Evolutionary conservation across 2,797 vertebrate species (phyloP), one percentile per base, ranked within the genome.

Genomic region (Sebastes hubbsi): DNA sequence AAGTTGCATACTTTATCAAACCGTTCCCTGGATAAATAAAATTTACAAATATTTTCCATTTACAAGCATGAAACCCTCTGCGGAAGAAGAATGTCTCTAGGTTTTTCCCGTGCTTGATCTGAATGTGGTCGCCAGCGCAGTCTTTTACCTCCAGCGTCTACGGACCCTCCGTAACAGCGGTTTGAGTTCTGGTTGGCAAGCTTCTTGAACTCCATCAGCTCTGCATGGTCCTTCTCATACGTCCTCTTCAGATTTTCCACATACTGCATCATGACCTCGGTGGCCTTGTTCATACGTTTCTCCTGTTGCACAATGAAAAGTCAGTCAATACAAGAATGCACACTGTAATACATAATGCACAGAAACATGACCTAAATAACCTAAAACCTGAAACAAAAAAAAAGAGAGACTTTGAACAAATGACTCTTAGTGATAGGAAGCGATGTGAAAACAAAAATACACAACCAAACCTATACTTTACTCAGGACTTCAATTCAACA

Each of bases 201-300:
- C 92, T 99, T 99, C 92, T 99, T 99, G 89, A 97, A 99, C 89
- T 99, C 99, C 96, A 96, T 98, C 88, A 99, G 94, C 84, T 99
- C 98, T 1, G 98, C 98, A 0, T 98, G 99, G 88, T 99, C 99
- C 87, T 99, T 99, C 95, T 99, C 99, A 56, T 99, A 99, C 0
- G 98, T 99, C 88, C 99, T 97, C 93, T 99, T 99, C 85, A 99
- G 92, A 87, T 99, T 99, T 93, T 99, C 99, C 84, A 99, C 98
- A 42, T 99, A 99, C 82, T 99, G 98, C 97, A 99, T 98, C 98
- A 99, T 99, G 73, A 99, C 98, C 90, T 99, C 99, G 0, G 98
- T 99, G 66, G 99, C 98, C 90, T 97, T 98, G 75, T 97, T 99
- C 99, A 99, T 98, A 24, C 98, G 97, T 89, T 98, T 99, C 92